Evolutionary conservation across 1,140 invertebrate species (phyloP), one percentile per base, ranked within the genome.

Genomic region (Chrysomallon squamiferum): DNA sequence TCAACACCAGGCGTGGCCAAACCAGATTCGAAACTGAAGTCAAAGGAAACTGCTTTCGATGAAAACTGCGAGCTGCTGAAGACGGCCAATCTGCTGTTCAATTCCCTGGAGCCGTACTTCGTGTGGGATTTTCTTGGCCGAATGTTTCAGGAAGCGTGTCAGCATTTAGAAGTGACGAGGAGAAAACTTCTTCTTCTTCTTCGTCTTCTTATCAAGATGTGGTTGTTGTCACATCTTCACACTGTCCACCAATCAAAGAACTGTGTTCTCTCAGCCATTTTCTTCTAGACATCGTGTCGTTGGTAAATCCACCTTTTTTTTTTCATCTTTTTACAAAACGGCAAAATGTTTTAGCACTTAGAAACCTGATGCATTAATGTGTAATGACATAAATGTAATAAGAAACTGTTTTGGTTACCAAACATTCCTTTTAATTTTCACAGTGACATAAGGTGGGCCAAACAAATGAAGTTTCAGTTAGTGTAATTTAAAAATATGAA

Each of bases 21-120:
- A 38, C 35, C 35, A 5, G 15, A 5, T 5, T 7, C 6, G 6
- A 38, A 35, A 15, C 33, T 59, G 22, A 56, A 56, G 29, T 13
- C 22, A 3, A 22, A 30, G 15, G 52, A 56, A 15, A 56, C 22
- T 56, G 6, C 20, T 25, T 2, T 15, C 3, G 52, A 56, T 25
- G 29, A 56, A 7, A 66, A 64, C 38, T 78, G 82, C 56, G 88
- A 90, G 72, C 73, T 95, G 5, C 86, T 92, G 5, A 95, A 95
- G 86, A 93, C 92, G 15, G 93, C 93, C 0, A 96, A 95, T 84
- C 85, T 95, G 29, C 81, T 97, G 20, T 93, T 97, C 78, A 91
- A 92, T 33, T 92, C 93, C 1, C 87, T 96, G 56, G 93, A 96
- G 76, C 90, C 92, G 1, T 91, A 90, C 54, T 96, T 94, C 78